These are phyloP conservation scores for Phthorimaea operculella DNA, from an alignment of 1,140 invertebrate genomes.

Conservation along the genomic window DNA sequence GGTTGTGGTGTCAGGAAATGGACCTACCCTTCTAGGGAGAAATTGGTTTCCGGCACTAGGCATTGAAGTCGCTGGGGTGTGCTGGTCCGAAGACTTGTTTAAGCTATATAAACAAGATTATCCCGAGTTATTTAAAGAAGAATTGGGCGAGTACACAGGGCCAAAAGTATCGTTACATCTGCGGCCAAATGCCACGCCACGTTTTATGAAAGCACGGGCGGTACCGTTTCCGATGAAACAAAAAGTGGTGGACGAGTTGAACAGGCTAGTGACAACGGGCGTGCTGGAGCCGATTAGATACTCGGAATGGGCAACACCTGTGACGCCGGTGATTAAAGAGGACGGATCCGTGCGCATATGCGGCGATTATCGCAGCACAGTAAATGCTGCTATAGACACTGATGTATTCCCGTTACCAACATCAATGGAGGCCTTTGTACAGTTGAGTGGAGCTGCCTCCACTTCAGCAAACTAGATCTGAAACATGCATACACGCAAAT, in stretches of 20 bases:
- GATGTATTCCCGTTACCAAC: conserved; percentile 18
- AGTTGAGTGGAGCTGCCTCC: conserved; percentile 14
- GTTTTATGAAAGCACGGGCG: conserved; percentile 17
- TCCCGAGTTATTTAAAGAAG: conserved; percentile 16
- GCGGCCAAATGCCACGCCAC: conserved; percentile 8
- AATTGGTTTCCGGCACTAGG: conserved; percentile 17
- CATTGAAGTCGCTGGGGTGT: conserved; percentile 12
- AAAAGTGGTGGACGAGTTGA: conserved; percentile 20
- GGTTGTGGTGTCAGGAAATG: conserved; percentile 15
- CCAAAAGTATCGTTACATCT: conserved; percentile 17
- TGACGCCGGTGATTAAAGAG: conserved; percentile 20
- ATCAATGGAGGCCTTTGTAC: conserved; percentile 15
- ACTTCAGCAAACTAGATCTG: conserved; percentile 18
- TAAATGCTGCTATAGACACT: conserved; percentile 16
- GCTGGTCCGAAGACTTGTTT: conserved; percentile 7
- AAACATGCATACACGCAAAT: conserved; percentile 61
- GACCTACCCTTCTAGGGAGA: conserved; percentile 15
- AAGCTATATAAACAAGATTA: conserved; percentile 7
- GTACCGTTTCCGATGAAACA: conserved; percentile 17
- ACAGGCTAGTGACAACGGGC: conserved; percentile 9
- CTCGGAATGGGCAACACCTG: conserved; percentile 24
- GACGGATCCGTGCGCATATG: conserved; percentile 20
- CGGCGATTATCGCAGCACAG: conserved; percentile 20
- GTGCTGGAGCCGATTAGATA: conserved; percentile 19
- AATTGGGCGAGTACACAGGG: conserved; percentile 17